phyloP scores from a whole-genome alignment of 2,797 vertebrate species.

The Parauchenoglanis punctatus region DNA sequence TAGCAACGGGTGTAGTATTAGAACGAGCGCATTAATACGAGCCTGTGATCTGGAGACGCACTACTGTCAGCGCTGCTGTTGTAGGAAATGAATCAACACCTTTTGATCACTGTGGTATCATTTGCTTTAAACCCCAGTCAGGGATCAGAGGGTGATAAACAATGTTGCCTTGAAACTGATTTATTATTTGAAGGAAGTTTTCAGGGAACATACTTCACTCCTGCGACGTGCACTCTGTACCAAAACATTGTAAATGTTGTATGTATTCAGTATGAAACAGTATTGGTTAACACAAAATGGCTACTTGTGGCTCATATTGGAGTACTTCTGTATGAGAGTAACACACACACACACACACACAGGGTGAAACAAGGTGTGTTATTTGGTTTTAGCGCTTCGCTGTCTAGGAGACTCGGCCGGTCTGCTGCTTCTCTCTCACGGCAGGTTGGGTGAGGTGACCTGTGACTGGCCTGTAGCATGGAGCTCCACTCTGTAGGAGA shows the following conservation, averaged over 20 bases:
- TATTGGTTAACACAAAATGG: background rate
- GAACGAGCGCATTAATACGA: background rate
- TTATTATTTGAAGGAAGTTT: background rate
- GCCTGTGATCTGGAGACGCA: background rate
- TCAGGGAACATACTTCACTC: background rate
- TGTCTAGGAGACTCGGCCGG: slow-evolving; percentile 6
- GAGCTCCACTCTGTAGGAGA: slow-evolving; percentile 43
- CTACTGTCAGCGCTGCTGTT: background rate
- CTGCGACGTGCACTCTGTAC: background rate
- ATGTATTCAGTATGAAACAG: background rate
- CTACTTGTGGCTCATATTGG: background rate
- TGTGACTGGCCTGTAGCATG: slow-evolving; percentile 44
- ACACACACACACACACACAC: background rate
- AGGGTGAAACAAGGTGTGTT: background rate
- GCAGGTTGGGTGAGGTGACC: slow-evolving; percentile 59
- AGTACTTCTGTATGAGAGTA: background rate
- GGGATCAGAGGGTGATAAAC: background rate
- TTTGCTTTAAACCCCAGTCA: background rate
- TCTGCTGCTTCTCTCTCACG: slow-evolving; percentile 11
- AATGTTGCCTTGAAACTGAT: background rate
- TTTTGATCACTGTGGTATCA: background rate
- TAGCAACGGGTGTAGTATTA: background rate
- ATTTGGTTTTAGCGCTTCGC: background rate
- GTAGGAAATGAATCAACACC: background rate
- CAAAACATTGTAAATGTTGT: background rate